These are phyloP conservation scores for Otus scops DNA, from an alignment of 2,797 vertebrate genomes.

Conservation along the genomic window DNA sequence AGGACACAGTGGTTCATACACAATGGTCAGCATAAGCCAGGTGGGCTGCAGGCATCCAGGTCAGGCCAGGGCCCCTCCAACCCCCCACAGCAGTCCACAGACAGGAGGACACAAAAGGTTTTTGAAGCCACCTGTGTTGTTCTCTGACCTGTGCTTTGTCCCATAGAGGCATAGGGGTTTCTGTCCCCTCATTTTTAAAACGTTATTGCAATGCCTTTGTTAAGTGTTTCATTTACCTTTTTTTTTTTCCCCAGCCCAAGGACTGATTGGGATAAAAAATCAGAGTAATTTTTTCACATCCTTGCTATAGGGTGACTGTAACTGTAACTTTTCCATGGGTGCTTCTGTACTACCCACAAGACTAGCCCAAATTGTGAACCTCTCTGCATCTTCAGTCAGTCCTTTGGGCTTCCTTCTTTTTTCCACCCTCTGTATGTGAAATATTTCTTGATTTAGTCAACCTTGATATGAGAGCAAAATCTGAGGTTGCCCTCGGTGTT, in stretches of 20 bases:
- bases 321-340: neutral
- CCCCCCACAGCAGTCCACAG: neutral
- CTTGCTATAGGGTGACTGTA: neutral
- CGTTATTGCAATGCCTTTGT: neutral
- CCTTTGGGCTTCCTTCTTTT: neutral
- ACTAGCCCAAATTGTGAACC: neutral
- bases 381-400: neutral
- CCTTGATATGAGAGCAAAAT: neutral
- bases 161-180: neutral
- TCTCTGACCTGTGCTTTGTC: neutral
- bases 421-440: neutral
- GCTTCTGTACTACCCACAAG: neutral
- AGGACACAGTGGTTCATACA: fast-evolving
- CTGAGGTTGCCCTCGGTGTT: neutral
- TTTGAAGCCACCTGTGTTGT: neutral
- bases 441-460: neutral
- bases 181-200: neutral
- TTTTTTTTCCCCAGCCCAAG: neutral
- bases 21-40: neutral
- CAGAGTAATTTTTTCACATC: neutral
- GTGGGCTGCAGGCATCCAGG: neutral
- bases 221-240: neutral
- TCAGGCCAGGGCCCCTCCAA: neutral
- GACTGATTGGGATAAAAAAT: neutral
- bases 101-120: neutral